Percentiles rank a stretch among this genome's conserved stretches.
These are phyloP conservation scores for Zaprionus tsacasi DNA, from an alignment of 1,140 invertebrate genomes.

Conservation along the genomic window DNA sequence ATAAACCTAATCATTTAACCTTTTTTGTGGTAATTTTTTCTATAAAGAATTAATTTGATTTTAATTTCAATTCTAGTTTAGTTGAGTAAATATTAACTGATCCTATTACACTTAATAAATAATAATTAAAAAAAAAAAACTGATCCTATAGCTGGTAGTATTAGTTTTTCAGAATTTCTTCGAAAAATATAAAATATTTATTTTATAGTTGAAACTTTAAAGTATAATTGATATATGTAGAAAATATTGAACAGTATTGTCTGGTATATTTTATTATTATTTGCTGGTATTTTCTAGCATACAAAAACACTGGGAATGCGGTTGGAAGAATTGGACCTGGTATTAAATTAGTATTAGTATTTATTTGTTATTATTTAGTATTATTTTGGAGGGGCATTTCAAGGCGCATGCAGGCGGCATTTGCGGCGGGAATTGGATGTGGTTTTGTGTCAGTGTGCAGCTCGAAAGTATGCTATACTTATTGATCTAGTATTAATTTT, in stretches of 20 bases:
- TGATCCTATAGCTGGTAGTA: too few relatives aligned
- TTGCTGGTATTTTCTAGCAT: not conserved
- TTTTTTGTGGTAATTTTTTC: too few relatives aligned
- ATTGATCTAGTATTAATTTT: slow-evolving; percentile 4
- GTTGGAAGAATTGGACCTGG: slow-evolving; percentile 11
- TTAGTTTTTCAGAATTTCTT: not conserved
- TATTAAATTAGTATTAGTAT: slow-evolving; percentile 11
- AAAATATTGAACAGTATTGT: not conserved
- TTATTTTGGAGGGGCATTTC: not conserved
- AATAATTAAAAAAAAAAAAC: too few relatives aligned
- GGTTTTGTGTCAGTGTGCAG: slow-evolving; percentile 14
- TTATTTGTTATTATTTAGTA: slow-evolving; percentile 5
- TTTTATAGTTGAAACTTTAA: not conserved
- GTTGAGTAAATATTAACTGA: too few relatives aligned
- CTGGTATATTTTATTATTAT: not conserved
- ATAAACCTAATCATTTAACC: too few relatives aligned
- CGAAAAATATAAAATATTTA: too few relatives aligned
- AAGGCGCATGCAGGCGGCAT: slow-evolving; percentile 49
- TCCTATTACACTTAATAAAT: too few relatives aligned
- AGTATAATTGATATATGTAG: not conserved
- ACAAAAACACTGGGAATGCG: not conserved
- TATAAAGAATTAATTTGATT: too few relatives aligned
- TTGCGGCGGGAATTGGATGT: not conserved
- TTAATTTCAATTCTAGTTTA: too few relatives aligned
- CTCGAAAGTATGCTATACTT: slow-evolving; percentile 9